A percentile compares a stretch with the other conserved stretches of the same genome.
These are phyloP conservation scores for Adelphocoris suturalis DNA, from an alignment of 2,888 invertebrate genomes.

Conservation along the genomic window DNA sequence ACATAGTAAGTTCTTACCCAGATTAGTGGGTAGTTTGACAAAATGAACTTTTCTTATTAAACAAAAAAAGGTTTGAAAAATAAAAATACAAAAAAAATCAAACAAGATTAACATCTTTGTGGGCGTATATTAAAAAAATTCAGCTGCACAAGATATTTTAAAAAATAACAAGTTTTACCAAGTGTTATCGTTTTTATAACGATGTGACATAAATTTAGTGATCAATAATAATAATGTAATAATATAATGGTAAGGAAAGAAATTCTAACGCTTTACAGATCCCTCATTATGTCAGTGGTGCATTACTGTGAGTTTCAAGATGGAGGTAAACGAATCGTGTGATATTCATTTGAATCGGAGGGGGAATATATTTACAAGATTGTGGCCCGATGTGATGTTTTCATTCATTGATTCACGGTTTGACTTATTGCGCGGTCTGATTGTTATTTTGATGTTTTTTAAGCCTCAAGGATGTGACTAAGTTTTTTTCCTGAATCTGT, in stretches of 20 bases:
- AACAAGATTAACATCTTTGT: conserved; percentile 54
- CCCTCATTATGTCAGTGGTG: conserved; percentile 71
- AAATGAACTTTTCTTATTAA: conserved; percentile 67
- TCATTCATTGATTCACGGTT: not conserved
- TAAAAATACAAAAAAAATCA: conserved; percentile 47
- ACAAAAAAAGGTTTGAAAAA: conserved; percentile 57
- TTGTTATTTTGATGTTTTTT: not conserved
- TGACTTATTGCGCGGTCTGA: not conserved
- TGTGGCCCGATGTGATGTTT: conserved; percentile 14
- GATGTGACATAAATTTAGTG: conserved; percentile 69
- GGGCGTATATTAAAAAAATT: conserved; percentile 55
- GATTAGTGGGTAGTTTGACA: conserved; percentile 71
- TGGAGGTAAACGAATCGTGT: conserved; percentile 20
- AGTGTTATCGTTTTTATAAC: conserved; percentile 60
- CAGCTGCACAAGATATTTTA: conserved; percentile 53
- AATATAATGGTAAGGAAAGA: conserved; percentile 69
- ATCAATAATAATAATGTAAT: conserved; percentile 69
- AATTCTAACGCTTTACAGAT: conserved; percentile 76
- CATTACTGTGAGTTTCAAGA: conserved; percentile 54
- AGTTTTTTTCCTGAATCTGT: too few species aligned
- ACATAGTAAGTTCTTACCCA: conserved; percentile 65
- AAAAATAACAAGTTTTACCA: conserved; percentile 38
- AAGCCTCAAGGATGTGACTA: too few species aligned
- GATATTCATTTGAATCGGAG: conserved; percentile 38
- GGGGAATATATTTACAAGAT: not conserved